Evolutionary conservation across 2,888 invertebrate species (phyloP), one percentile per base, ranked within the genome.

Genomic region (Drosophila austrosaltans): DNA sequence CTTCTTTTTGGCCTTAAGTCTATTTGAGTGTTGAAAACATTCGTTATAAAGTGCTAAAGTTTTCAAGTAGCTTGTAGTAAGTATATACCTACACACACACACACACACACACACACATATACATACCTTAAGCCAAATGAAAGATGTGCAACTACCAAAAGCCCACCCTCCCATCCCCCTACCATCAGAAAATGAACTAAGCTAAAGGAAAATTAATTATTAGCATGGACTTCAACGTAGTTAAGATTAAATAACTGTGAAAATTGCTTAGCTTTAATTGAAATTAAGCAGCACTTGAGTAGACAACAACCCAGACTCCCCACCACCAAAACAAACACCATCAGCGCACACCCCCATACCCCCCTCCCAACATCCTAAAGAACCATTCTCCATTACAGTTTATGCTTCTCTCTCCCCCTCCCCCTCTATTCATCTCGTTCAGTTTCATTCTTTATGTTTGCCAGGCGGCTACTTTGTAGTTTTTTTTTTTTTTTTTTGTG

Each of bases 261-360:
- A 77, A 76, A 76, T 76, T 77, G 76, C 76, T 69, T 36, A 64
- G 77, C 77, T 77, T 75, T 76, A 76, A 76, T 76, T 76, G 69
- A 76, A 76, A 76, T 77, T 76, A 76, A 76, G 74, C 74, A 73
- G 72, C 72, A 72, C 62, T 74, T 72, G 62, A 67, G 54, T 68
- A 36, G 66, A 60, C 66, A 48, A n/a, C 36, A 28, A n/a, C 54
- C 28, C 53, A 28, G 5, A 30, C n/a, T 6, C 12, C 25, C 4
- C 54, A 12, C 54, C 54, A 1, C 36, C 7, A 36, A 36, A 36
- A 8, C 1, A 36, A 10, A 36, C 1, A 36, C 36, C 54, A 30
- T 30, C 16, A 16, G 6, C 4, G 4, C 30, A 30, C 3, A 30
- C 30, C 54, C 16, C 16, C 16, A 16, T 0, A n/a, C 16, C 10